Percentiles rank a stretch among this genome's conserved stretches.
These are phyloP conservation scores for Lophotis ruficrista DNA, from an alignment of 2,113 vertebrate species.

Conservation along the genomic window DNA sequence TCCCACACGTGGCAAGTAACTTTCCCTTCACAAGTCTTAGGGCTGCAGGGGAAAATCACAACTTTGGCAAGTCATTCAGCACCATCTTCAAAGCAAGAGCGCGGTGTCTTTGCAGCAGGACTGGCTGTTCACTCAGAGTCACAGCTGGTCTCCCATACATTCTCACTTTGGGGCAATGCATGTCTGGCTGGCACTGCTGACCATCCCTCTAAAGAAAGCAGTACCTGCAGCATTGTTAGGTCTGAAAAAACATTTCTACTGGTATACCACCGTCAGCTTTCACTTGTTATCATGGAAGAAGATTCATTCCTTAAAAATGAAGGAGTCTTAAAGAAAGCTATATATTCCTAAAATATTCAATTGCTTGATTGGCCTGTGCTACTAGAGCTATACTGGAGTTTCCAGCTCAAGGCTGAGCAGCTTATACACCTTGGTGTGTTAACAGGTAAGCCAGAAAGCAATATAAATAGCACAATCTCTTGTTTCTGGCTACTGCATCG, in stretches of 20 bases:
- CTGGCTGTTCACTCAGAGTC: accelerated
- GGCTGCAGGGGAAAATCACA: background rate
- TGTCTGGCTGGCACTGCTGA: background rate
- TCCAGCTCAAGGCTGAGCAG: background rate
- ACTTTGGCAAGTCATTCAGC: background rate
- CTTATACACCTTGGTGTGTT: background rate
- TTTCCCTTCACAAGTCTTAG: background rate
- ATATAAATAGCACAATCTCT: background rate
- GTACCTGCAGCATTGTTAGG: background rate
- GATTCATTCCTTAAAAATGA: background rate
- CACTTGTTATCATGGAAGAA: background rate
- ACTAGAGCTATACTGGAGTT: background rate
- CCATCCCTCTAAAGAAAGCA: background rate
- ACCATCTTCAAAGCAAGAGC: background rate
- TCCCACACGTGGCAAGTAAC: accelerated
- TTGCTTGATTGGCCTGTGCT: background rate
- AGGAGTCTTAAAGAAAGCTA: background rate
- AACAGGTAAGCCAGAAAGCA: background rate
- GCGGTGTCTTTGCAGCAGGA: background rate
- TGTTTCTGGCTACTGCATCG: background rate
- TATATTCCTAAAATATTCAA: background rate
- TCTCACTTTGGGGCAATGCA: background rate
- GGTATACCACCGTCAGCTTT: background rate
- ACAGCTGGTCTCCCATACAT: background rate
- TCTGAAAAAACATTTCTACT: background rate